Evolutionary conservation across 2,113 vertebrate species (phyloP), one percentile per base, ranked within the genome.

Genomic region (Cyanoderma ruficeps): DNA sequence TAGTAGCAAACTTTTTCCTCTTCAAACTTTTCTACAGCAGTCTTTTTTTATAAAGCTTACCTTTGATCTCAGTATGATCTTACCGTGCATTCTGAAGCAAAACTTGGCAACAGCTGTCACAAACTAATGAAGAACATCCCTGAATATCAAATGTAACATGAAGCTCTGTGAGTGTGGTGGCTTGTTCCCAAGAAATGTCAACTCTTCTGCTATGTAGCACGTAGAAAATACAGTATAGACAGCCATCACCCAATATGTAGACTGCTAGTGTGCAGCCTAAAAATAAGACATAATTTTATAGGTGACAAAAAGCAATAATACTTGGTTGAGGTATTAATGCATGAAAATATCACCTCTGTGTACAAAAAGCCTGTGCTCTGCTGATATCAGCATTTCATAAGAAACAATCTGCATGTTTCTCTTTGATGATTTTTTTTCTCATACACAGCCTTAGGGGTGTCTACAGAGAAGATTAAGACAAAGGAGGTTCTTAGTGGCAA

Each of bases 111-210:
- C 95, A 95, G 90, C 95, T 97, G 95, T 96, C 96, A 65, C 92
- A 94, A 95, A 89, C 47, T 91, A 83, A 95, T 92, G 93, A 97
- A 94, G 59, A 96, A 80, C 92, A 89, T 93, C 71, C 92, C 94
- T 92, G 77, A 95, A 80, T 96, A 96, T 96, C 95, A 93, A 96
- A 96, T 94, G 80, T 96, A 97, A 89, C 70, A 44, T 70, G 68
- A 42, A 87, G 74, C 56, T 89, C 91, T 87, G 59, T 67, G 87
- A 93, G 56, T 84, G 50, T 61, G 21, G 35, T 89, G 90, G 61
- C 87, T 95, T 89, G 64, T 93, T 96, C 93, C 87, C 83, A 89
- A 89, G 68, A 91, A 93, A 94, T 89, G 95, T 93, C 96, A 96
- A 49, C 69, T 96, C 70, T 90, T 94, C 90, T 90, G 87, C 96